Percentiles rank a stretch among this genome's conserved stretches.
Evolutionary conservation across 2,797 vertebrate species (phyloP).

Genomic region (Rhodeus uyekii): DNA sequence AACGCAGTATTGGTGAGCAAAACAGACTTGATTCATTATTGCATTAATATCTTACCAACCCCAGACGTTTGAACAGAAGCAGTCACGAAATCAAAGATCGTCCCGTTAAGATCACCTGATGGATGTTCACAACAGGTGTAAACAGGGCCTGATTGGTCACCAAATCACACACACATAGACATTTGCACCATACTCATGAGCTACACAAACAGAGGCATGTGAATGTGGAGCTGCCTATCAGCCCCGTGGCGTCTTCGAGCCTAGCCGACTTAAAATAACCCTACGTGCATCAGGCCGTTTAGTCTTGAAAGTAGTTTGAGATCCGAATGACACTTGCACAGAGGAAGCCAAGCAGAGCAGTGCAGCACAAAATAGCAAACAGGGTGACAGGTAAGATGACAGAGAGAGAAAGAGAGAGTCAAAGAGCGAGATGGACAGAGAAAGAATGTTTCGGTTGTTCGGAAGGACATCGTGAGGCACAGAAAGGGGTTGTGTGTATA

Average conservation of each 20-base stretch:
- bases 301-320: conserved; percentile 47
- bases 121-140: not conserved
- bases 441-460: conserved; percentile 56
- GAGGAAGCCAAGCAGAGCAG: conserved; percentile 92
- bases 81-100: not conserved
- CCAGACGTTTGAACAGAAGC: not conserved
- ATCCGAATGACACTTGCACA: conserved; percentile 66
- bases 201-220: conserved; percentile 47
- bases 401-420: conserved; percentile 62
- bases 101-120: not conserved
- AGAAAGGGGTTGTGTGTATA: conserved; percentile 77
- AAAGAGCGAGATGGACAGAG: conserved; percentile 72
- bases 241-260: not conserved
- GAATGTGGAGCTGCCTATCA: conserved; percentile 22
- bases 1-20: not conserved
- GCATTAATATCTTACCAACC: not conserved
- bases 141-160: not conserved
- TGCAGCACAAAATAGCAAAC: conserved; percentile 77
- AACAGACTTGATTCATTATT: not conserved
- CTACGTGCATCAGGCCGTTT: conserved; percentile 42
- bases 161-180: conserved; percentile 21
- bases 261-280: conserved; percentile 1
- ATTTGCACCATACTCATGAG: conserved; percentile 12
- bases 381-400: conserved; percentile 58
- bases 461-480: conserved; percentile 75